phyloP scores from a whole-genome alignment of 2,113 vertebrate species.

The Thinocorus orbignyianus region DNA sequence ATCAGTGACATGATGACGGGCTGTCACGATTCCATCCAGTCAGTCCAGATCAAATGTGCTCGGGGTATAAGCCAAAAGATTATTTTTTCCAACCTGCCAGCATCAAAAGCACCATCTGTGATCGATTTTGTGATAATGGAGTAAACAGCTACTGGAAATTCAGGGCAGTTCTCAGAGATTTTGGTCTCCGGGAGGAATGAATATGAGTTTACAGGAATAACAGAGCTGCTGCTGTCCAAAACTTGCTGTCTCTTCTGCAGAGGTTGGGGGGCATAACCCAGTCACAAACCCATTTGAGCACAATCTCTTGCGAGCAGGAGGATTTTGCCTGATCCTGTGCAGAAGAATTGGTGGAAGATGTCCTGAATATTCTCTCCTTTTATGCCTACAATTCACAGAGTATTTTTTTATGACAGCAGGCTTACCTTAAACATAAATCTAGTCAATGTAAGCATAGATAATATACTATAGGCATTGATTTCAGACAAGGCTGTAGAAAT shows the following conservation, averaged over 20 bases:
- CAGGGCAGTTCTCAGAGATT: background rate
- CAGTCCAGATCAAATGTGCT: conserved; percentile 36
- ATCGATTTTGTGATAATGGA: conserved; percentile 20
- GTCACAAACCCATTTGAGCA: background rate
- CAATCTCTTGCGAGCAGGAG: background rate
- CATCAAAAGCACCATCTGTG: conserved; percentile 26
- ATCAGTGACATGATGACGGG: background rate
- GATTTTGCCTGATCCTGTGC: background rate
- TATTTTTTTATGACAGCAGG: background rate
- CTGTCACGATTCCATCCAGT: background rate
- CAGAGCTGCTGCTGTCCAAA: background rate
- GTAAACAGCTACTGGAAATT: conserved; percentile 46
- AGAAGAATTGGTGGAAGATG: background rate
- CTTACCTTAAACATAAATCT: background rate
- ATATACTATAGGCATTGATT: background rate
- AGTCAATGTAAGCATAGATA: background rate
- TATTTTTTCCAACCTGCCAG: conserved; percentile 29
- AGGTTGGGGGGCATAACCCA: background rate
- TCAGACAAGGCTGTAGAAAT: background rate
- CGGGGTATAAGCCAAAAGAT: conserved; percentile 3
- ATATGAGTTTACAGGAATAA: background rate
- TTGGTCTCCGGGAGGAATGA: background rate
- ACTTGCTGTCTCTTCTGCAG: background rate
- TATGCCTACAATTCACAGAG: background rate
- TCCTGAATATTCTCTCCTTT: background rate